Conservation (phyloP, 2,113 vertebrate species). For the Serilophus lunatus region DNA sequence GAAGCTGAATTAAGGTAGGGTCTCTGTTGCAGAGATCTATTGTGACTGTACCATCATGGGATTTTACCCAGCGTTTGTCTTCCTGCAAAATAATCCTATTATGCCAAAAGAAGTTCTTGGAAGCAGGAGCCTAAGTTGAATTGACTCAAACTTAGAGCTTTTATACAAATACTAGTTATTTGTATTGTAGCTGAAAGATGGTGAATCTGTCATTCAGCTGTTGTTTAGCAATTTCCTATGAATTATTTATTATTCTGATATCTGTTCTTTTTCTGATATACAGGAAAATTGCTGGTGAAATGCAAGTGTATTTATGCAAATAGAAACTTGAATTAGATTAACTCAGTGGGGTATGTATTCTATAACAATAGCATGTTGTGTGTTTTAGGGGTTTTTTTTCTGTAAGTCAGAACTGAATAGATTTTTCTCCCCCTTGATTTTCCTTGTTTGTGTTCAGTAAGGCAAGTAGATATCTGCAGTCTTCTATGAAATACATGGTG, state of each 20-base stretch:
- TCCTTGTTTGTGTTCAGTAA: not conserved
- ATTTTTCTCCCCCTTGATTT: not conserved
- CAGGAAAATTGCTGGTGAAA: constrained; percentile 48
- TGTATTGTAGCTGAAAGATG: constrained; percentile 30
- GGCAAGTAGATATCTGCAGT: not conserved
- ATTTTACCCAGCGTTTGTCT: not conserved
- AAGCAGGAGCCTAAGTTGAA: not conserved
- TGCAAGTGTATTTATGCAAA: constrained; percentile 56
- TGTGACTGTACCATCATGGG: not conserved
- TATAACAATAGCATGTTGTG: constrained; percentile 21
- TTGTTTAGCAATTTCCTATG: constrained; percentile 47
- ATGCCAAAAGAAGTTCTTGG: not conserved
- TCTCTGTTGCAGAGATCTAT: not conserved
- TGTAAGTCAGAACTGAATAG: not conserved
- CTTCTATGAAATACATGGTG: not conserved
- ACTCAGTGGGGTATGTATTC: constrained; percentile 32
- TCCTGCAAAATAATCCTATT: not conserved
- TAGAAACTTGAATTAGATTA: constrained; percentile 35
- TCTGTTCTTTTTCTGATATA: constrained; percentile 36
- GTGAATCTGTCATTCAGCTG: constrained; percentile 37
- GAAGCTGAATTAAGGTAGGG: not conserved
- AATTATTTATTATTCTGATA: constrained; percentile 64
- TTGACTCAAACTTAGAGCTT: not conserved
- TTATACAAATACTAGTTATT: constrained; percentile 29
- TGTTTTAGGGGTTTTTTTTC: not conserved